These are phyloP conservation scores for Hylaeus anthracinus DNA, from an alignment of 1,140 invertebrate species.

Conservation along the genomic window DNA sequence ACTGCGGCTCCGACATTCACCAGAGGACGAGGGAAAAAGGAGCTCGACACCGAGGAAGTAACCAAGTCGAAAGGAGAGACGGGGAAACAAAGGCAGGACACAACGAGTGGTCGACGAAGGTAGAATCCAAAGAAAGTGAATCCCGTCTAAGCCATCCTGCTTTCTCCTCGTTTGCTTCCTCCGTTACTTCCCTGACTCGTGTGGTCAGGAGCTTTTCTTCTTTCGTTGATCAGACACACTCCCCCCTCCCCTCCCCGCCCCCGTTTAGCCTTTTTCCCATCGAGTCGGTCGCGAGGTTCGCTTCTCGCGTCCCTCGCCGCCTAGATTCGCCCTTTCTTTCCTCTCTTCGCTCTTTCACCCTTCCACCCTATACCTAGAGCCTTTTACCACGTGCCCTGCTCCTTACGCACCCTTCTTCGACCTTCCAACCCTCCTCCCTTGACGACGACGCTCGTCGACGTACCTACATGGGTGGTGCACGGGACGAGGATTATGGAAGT, in stretches of 20 bases:
- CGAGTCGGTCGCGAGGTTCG: background rate
- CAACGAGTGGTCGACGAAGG: constrained; percentile 50
- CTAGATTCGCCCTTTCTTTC: constrained; percentile 12
- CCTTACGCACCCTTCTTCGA: constrained; percentile 20
- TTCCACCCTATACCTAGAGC: constrained; percentile 10
- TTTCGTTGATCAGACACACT: constrained; percentile 29
- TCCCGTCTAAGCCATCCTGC: constrained; percentile 65
- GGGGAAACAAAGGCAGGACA: constrained; percentile 6
- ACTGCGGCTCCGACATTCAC: background rate
- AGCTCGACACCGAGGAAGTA: background rate
- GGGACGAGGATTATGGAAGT: constrained; percentile 65
- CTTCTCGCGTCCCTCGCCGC: background rate
- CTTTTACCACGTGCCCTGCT: constrained; percentile 36
- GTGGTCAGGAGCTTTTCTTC: constrained; percentile 39
- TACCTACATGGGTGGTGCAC: constrained; percentile 53
- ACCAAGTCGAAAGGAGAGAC: constrained; percentile 12
- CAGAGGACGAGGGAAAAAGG: background rate
- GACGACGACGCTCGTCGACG: constrained; percentile 18
- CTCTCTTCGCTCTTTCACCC: constrained; percentile 3
- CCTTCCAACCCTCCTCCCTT: constrained; percentile 30
- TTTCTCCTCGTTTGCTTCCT: constrained; percentile 45
- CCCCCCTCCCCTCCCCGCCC: background rate
- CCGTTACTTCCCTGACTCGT: constrained; percentile 37
- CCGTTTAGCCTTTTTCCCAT: constrained; percentile 17
- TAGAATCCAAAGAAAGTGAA: constrained; percentile 71